Conservation (phyloP, 2,113 vertebrate genomes). For the Scomber scombrus region DNA sequence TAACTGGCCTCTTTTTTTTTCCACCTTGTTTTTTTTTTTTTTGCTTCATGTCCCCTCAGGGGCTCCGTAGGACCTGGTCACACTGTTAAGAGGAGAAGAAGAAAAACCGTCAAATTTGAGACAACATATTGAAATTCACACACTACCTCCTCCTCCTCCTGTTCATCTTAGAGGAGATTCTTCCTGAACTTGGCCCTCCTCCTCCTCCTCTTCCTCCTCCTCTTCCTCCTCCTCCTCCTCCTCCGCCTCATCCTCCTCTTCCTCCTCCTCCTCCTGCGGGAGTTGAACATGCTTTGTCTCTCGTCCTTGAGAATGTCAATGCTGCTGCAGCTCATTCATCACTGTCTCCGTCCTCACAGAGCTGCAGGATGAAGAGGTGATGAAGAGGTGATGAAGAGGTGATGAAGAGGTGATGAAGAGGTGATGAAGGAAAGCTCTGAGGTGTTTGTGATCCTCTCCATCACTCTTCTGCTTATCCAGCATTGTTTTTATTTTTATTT, state of each 20-base stretch:
- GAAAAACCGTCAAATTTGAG: fast-evolving
- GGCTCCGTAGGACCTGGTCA: too few species aligned
- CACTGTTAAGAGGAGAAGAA: too few species aligned
- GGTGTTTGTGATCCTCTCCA: background rate
- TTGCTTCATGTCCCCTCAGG: too few species aligned
- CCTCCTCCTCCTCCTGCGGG: background rate
- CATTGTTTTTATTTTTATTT: background rate
- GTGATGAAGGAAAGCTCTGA: background rate
- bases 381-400: slow-evolving; percentile 6
- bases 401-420: slow-evolving; percentile 8
- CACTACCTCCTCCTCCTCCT: background rate
- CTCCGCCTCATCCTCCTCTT: background rate
- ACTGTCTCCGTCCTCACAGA: slow-evolving; percentile 3
- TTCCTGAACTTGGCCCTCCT: slow-evolving; percentile 1
- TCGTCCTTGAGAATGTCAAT: slow-evolving; percentile 51
- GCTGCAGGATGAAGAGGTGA: slow-evolving; percentile 12
- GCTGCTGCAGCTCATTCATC: slow-evolving; percentile 40
- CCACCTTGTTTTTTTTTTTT: too few species aligned
- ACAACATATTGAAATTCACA: too few species aligned
- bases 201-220: background rate
- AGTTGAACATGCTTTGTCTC: slow-evolving; percentile 12
- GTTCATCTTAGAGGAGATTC: background rate
- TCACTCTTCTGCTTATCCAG: background rate
- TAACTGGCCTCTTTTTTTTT: too few species aligned
- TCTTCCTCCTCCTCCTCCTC: background rate